Conservation (phyloP, 2,888 invertebrate species). For the Drosophila helvetica region DNA sequence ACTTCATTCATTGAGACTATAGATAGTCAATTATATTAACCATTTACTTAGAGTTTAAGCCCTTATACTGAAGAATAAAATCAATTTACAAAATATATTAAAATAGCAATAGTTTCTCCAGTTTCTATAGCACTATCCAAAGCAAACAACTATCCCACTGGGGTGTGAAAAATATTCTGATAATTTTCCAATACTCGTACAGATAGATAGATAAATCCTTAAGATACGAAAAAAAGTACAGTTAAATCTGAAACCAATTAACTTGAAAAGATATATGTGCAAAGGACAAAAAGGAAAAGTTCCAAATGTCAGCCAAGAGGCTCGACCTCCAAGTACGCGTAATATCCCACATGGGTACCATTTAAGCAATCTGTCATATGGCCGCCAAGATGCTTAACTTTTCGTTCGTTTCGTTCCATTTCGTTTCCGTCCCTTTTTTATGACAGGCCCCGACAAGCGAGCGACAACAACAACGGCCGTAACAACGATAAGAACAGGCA, state of each 20-base stretch:
- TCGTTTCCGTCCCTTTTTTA: slow-evolving; percentile 53
- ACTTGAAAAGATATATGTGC: slow-evolving; percentile 27
- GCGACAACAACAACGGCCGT: slow-evolving; percentile 36
- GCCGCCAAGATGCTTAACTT: slow-evolving; percentile 78
- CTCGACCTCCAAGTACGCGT: slow-evolving; percentile 23
- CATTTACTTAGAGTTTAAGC: too few species aligned
- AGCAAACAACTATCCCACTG: too few species aligned
- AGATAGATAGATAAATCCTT: too few species aligned
- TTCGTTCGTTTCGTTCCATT: slow-evolving; percentile 35
- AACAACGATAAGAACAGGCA: slow-evolving; percentile 33
- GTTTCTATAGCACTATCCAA: too few species aligned
- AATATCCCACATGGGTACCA: slow-evolving; percentile 70
- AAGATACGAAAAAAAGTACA: too few species aligned
- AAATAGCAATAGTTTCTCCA: too few species aligned
- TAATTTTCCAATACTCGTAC: too few species aligned
- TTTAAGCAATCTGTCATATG: slow-evolving; percentile 73
- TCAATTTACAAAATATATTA: too few species aligned
- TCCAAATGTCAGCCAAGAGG: slow-evolving; percentile 25
- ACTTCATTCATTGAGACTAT: neutral
- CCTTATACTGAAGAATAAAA: too few species aligned
- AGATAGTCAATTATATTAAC: neutral
- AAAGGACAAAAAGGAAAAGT: slow-evolving; percentile 2
- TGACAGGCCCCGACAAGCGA: slow-evolving; percentile 61
- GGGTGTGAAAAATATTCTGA: too few species aligned
- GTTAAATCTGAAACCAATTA: slow-evolving; percentile 59